Evolutionary conservation across 2,113 vertebrate genomes (phyloP).

Genomic region (Thunnus maccoyii): DNA sequence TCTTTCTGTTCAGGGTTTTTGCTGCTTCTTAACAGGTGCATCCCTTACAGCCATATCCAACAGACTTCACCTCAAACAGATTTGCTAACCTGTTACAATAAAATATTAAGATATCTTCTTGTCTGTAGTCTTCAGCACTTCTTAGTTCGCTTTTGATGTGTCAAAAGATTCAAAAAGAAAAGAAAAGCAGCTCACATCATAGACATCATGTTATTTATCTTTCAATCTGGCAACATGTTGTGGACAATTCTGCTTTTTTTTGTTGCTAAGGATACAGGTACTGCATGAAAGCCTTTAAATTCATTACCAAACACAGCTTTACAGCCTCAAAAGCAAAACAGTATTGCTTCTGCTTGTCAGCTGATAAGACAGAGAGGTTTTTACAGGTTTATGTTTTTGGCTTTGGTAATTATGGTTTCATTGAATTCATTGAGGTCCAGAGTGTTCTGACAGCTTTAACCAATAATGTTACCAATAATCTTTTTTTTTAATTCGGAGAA

Average conservation of each 20-base stretch:
- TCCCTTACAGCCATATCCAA: not conserved
- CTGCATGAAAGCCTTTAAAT: not conserved
- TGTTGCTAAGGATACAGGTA: conserved; percentile 13
- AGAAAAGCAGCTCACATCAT: not conserved
- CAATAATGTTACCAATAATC: too few species aligned
- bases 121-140: not conserved
- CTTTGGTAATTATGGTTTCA: too few species aligned
- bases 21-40: not conserved
- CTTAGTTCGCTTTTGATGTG: not conserved
- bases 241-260: not conserved
- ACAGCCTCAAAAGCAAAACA: not conserved
- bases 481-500: too few species aligned
- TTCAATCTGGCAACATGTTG: not conserved
- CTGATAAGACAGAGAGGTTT: not conserved
- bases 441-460: too few species aligned
- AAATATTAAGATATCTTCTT: conserved; percentile 1
- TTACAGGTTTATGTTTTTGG: too few species aligned
- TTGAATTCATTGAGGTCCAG: too few species aligned
- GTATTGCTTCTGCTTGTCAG: not conserved
- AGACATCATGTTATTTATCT: not conserved
- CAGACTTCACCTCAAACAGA: conserved; percentile 9
- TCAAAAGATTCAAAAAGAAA: not conserved
- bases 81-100: not conserved
- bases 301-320: not conserved
- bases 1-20: not conserved